Base-by-base conservation (phyloP, 2,113 vertebrate genomes). In the Oreochromis niloticus region DNA sequence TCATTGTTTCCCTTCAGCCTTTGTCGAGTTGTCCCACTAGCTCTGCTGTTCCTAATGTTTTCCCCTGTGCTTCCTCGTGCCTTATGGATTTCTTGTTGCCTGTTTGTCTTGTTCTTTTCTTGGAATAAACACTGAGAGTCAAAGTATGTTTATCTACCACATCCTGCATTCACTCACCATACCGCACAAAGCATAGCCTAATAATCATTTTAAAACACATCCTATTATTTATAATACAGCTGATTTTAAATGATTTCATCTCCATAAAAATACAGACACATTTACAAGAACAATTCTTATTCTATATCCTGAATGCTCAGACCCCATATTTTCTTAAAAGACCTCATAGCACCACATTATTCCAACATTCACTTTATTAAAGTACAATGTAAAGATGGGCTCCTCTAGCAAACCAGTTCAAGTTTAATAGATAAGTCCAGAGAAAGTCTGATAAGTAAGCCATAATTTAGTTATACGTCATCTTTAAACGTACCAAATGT, bases 251-350 rank as follows among this genome's bases (percentile, higher is more conserved):
- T 19, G 4, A 61, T 6, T 61, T 61, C 16, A 61, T 61, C 9
- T 61, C 30, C 57, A 61, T 0, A 61, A 61, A 61, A 34, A 61
- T 61, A 0, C 30, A 34, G 9, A 61, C 16, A 34, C 0, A 27
- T 27, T 27, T 27, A 27, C 27, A 27, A 27, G 27, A 27, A 27
- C 27, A 27, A 27, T 27, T 27, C 27, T 27, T 27, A 27, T 61
- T 61, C 30, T 61, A 61, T 61, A 61, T 19, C 30, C 30, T 34
- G 57, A 61, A 61, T 61, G 0, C 34, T 34, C 2, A 63, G 16
- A 34, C 16, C 30, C 0, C 30, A 63, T 63, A 63, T 34, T 0
- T 63, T 61, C 34, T 63, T 63, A 6, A 63, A 34, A 63, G 0
- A 34, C 16, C 59, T 63, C 59, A 19, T 11, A 63, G 16, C 59